Percentiles rank a stretch among this genome's conserved stretches.
Conservation (phyloP, 2,888 invertebrate genomes). For the Troilus luridus region DNA sequence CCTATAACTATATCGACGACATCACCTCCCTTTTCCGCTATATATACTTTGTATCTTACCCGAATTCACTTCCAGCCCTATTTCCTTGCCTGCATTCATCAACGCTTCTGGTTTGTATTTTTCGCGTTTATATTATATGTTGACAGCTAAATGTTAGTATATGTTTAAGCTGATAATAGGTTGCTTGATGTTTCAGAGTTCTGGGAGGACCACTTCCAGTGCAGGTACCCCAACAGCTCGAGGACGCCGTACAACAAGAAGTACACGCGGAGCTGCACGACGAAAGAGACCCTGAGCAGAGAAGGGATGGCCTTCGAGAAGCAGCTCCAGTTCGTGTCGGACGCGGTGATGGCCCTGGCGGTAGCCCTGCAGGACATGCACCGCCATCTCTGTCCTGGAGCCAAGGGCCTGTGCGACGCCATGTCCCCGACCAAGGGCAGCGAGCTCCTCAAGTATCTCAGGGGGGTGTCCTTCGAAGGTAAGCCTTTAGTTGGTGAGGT, state of each 20-base stretch:
- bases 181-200: constrained; percentile 77
- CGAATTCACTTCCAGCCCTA: no score
- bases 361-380: constrained; percentile 90
- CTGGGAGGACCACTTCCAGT: constrained; percentile 95
- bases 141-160: no score
- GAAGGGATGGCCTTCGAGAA: constrained; percentile 90
- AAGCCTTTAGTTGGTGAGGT: constrained; percentile 67
- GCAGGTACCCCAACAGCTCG: constrained; percentile 85
- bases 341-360: constrained; percentile 95
- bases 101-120: no score
- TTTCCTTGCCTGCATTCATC: no score
- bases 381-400: constrained; percentile 80
- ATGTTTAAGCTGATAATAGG: not conserved
- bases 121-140: no score
- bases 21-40: no score
- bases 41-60: no score
- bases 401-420: constrained; percentile 83
- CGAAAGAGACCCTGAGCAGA: constrained; percentile 80
- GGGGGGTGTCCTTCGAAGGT: constrained; percentile 92
- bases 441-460: constrained; percentile 84
- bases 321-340: constrained; percentile 96
- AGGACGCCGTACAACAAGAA: constrained; percentile 86
- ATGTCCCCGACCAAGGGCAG: constrained; percentile 94
- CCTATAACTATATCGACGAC: no score
- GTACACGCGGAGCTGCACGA: constrained; percentile 81